These are phyloP conservation scores for Caerostris darwini DNA, from an alignment of 1,140 invertebrate species.

Conservation along the genomic window DNA sequence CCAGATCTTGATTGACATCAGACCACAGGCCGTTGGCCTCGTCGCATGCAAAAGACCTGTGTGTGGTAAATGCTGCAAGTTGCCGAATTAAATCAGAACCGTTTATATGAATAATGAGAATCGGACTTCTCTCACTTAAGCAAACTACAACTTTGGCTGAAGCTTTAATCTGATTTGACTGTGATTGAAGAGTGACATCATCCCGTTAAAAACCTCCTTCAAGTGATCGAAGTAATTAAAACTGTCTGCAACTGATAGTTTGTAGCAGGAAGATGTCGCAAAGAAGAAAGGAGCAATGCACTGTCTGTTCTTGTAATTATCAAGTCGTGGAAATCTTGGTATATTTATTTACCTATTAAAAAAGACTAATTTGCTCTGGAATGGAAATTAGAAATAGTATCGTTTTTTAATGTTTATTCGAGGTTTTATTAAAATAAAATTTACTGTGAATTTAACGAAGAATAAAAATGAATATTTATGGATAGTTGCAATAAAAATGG, in stretches of 20 bases:
- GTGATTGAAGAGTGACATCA: slow-evolving; percentile 17
- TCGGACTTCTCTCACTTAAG: slow-evolving; percentile 9
- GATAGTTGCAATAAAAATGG: no score
- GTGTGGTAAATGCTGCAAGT: not conserved
- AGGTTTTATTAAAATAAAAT: no score
- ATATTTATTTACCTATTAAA: no score
- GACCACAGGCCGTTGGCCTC: slow-evolving; percentile 50
- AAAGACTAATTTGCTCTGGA: no score
- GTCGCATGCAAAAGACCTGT: slow-evolving; percentile 42
- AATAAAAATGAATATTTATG: no score
- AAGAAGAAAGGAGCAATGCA: not conserved
- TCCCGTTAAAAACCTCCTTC: not conserved
- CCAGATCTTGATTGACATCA: slow-evolving; percentile 62
- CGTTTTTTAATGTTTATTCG: no score
- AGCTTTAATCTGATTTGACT: slow-evolving; percentile 14
- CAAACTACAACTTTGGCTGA: not conserved
- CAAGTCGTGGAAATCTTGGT: no score
- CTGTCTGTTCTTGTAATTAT: not conserved
- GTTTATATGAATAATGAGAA: slow-evolving; percentile 10
- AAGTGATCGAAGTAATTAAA: slow-evolving; percentile 1
- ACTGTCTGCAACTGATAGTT: slow-evolving; percentile 18
- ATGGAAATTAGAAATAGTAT: no score
- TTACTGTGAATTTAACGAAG: no score
- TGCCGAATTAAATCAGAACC: slow-evolving; percentile 19
- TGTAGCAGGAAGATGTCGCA: not conserved